phyloP scores from a whole-genome alignment of 2,797 vertebrate genomes.

The Chaunax sp. region DNA sequence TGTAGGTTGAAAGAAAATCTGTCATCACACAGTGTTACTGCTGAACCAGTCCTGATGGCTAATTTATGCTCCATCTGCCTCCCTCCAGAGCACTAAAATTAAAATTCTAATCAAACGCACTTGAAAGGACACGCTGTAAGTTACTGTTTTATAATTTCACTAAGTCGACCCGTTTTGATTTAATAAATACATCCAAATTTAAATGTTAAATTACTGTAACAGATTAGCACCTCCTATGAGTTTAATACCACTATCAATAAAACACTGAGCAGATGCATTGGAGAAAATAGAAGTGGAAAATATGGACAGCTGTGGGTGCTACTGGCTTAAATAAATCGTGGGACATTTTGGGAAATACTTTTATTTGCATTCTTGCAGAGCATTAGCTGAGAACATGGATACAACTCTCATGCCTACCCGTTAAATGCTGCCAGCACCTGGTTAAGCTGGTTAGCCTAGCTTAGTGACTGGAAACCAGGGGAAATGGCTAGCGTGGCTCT shows the following conservation, averaged over 20 bases:
- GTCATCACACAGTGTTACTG: conserved; percentile 52
- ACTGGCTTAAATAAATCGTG: neutral
- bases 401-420: neutral
- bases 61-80: conserved; percentile 70
- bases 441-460: neutral
- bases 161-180: neutral
- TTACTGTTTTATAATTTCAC: conserved; percentile 11
- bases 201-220: neutral
- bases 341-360: neutral
- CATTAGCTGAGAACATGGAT: neutral
- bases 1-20: conserved; percentile 44
- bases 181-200: neutral
- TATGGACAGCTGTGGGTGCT: neutral
- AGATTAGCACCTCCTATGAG: neutral
- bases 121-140: conserved; percentile 3
- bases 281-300: neutral
- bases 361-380: neutral
- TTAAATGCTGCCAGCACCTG: neutral
- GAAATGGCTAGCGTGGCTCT: neutral
- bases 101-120: conserved; percentile 39
- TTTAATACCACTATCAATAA: neutral
- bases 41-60: conserved; percentile 46
- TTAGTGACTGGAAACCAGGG: neutral
- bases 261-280: neutral
- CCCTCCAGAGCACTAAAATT: conserved; percentile 42